Base-by-base conservation (phyloP, 2,797 vertebrate genomes). In the Tokudaia tokunoshimensis region DNA sequence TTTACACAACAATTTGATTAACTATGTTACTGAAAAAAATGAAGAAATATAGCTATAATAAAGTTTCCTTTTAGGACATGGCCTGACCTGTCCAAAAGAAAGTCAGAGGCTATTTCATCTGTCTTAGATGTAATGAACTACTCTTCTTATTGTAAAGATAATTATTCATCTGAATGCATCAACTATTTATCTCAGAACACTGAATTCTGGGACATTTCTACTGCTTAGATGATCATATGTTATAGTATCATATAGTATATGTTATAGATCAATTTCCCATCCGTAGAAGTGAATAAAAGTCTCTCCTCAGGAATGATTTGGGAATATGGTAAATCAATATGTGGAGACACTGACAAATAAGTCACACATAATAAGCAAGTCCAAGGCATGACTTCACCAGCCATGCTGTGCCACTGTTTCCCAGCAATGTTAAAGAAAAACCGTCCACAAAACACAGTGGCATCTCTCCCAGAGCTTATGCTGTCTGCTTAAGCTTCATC, bases 131-230 rank as follows among this genome's bases (percentile, higher is more conserved):
- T 20, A 72, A 65, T 81, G 44, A 95, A 52, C 10, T 65, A 78
- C 86, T 44, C 12, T 76, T 96, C 86, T 50, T 90, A 94, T 15
- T 93, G 70, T 85, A 52, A 80, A 90, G n/a, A 63, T 41, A 89
- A 86, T 78, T 79, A 90, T 67, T 79, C 15, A 91, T 88, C 55
- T 90, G 76, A 96, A 95, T 82, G 84, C 55, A 86, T 91, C 81
- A 81, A 61, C 12, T 37, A 47, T 59, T 74, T 88, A 96, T 55
- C 52, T 91, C 61, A 78, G 6, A 92, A 34, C 34, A 57, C 13
- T 74, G 50, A 89, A 92, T 83, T 90, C 84, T 59, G 19, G 13
- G 17, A 4, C 26, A 63, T 87, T 94, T 91, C 57, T 91, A 52
- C 2, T 59, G 79, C 50, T 82, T 85, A 76, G 67, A 31, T 91